These are phyloP conservation scores for Vanacampus margaritifer DNA, from an alignment of 2,113 vertebrate species.

Conservation along the genomic window DNA sequence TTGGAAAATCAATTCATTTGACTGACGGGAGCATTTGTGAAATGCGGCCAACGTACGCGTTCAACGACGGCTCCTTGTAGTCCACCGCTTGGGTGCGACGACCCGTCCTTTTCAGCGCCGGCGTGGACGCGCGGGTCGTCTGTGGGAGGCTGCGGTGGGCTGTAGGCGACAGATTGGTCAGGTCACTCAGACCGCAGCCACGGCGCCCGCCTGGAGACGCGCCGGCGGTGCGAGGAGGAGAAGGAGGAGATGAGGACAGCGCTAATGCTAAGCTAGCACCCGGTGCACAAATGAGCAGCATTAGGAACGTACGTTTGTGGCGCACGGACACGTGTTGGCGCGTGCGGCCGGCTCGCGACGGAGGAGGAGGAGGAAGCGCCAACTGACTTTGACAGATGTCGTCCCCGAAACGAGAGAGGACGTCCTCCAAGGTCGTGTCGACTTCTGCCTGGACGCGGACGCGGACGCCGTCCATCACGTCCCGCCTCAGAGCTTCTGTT, in stretches of 20 bases:
- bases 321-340: slow-evolving; percentile 30
- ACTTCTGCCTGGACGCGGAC: slow-evolving; percentile 57
- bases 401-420: slow-evolving; percentile 54
- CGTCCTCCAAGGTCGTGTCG: slow-evolving; percentile 56
- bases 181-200: slow-evolving; percentile 76
- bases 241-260: not conserved
- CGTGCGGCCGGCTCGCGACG: slow-evolving; percentile 9
- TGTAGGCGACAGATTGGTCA: slow-evolving; percentile 79
- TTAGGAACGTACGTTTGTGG: slow-evolving; percentile 45
- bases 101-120: slow-evolving; percentile 63
- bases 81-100: slow-evolving; percentile 73
- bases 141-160: slow-evolving; percentile 63
- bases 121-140: slow-evolving; percentile 31
- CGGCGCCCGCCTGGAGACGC: slow-evolving; percentile 66
- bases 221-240: slow-evolving; percentile 26
- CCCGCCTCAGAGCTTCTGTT: slow-evolving; percentile 21
- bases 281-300: not conserved
- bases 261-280: not conserved
- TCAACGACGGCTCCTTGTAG: slow-evolving; percentile 87
- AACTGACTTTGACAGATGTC: slow-evolving; percentile 10
- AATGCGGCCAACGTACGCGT: slow-evolving; percentile 57
- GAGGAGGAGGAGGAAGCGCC: not conserved
- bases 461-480: slow-evolving; percentile 16
- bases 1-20: too few relatives aligned
- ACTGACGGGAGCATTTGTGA: too few relatives aligned